Evolutionary conservation across 2,797 vertebrate genomes (phyloP), one percentile per base, ranked within the genome.

Genomic region (Ceyx erithaca): DNA sequence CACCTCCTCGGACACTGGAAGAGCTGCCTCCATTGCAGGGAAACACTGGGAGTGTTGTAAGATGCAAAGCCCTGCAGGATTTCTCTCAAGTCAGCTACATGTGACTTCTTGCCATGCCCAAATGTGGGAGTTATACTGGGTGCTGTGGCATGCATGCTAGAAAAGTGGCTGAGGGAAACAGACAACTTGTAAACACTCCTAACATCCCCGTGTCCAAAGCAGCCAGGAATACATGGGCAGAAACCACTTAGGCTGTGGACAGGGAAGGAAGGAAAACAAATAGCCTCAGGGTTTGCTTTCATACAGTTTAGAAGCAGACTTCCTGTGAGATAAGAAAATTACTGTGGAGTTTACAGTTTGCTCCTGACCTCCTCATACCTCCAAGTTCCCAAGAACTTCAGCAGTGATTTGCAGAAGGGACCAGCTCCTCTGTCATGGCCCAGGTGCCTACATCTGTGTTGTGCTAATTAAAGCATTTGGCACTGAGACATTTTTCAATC

Each of bases 261-360:
- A 92, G 71, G 63, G 81, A 92, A 64, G 30, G 40, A 87, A 67
- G 17, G 30, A 57, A 94, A 91, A 48, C 73, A 91, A 87, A 84
- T 6, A 83, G 35, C 40, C 63, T 52, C 28, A 6, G 82, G 69
- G 20, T n/a, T 89, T 91, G 70, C 57, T 95, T 72, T 54, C 33
- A 0, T 73, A 52, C 5, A 2, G 30, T 43, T 84, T 70, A 46
- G 79, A 77, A 54, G 19, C 64, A 95, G 80, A 52, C 41, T 94
- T 94, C 87, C 87, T 91, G 77, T 40, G 68, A 1, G 41, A 84
- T 76, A 92, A 68, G 57, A 28, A 84, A 93, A 82, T 68, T 77
- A 23, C 54, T 45, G 78, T 3, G 22, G 30, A 73, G 31, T 49
- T 80, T 26, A 68, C 0, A 0, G n/a, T 49, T 83, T 81, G 35